Evolutionary conservation across 2,888 invertebrate genomes (phyloP).

Genomic region (Polymixis lichenea): DNA sequence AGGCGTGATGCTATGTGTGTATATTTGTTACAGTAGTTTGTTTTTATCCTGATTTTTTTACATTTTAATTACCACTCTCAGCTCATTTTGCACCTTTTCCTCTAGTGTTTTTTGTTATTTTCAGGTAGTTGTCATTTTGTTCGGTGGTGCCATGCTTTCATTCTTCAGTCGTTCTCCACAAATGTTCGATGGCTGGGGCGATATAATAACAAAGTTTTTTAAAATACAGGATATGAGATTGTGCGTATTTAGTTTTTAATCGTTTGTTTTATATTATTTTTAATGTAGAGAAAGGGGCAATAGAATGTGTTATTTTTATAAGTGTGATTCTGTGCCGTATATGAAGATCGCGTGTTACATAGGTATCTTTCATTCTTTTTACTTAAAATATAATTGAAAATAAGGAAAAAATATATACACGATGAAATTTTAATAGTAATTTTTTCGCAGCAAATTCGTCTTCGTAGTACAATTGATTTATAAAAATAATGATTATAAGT

Average conservation of each 20-base stretch:
- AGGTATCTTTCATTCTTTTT: too few relatives aligned
- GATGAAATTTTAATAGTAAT: too few relatives aligned
- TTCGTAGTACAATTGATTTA: too few relatives aligned
- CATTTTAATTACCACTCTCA: not conserved
- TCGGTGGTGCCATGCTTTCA: slow-evolving; percentile 77
- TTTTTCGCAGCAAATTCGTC: too few relatives aligned
- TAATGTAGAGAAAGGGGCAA: not conserved
- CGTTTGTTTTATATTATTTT: not conserved
- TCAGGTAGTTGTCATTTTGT: slow-evolving; percentile 82
- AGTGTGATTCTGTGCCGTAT: too few relatives aligned
- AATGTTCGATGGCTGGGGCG: slow-evolving; percentile 84
- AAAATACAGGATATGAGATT: slow-evolving; percentile 65
- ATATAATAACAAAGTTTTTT: slow-evolving; percentile 64
- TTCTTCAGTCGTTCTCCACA: slow-evolving; percentile 86
- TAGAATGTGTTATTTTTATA: too few relatives aligned
- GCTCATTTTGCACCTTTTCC: not conserved
- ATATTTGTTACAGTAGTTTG: not conserved
- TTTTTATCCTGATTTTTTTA: not conserved
- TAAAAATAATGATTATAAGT: too few relatives aligned
- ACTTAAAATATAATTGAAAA: too few relatives aligned
- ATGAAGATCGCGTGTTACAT: too few relatives aligned
- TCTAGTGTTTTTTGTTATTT: slow-evolving; percentile 50
- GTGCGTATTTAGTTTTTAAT: slow-evolving; percentile 67
- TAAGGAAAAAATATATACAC: too few relatives aligned
- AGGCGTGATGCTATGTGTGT: not conserved